A percentile compares a stretch with the other conserved stretches of the same genome.
Conservation (phyloP, 2,888 invertebrate genomes). For the Cryptus viduatorius region DNA sequence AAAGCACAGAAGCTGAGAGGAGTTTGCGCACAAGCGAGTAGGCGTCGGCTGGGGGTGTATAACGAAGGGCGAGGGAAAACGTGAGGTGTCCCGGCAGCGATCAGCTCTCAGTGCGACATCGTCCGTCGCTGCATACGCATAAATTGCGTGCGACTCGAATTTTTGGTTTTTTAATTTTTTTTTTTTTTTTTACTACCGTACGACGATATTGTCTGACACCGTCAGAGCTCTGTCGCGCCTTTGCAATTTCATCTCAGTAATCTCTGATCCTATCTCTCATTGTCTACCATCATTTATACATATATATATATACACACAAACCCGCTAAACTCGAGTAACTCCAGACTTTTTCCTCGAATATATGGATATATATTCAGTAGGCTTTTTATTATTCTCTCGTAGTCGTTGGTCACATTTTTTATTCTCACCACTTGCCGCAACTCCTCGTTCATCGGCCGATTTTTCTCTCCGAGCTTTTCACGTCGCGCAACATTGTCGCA, state of each 20-base stretch:
- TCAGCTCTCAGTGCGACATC: constrained; percentile 77
- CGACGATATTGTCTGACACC: constrained; percentile 14
- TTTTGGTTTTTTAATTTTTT: constrained; percentile 12
- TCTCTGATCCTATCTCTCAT: not conserved
- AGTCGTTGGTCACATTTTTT: constrained; percentile 63
- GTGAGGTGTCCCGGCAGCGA: constrained; percentile 58
- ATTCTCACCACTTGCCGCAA: constrained; percentile 42
- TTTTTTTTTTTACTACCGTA: constrained; percentile 8
- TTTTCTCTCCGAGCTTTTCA: constrained; percentile 57
- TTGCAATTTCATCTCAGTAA: constrained; percentile 14
- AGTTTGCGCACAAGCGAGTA: constrained; percentile 76
- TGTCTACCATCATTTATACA: constrained; percentile 22
- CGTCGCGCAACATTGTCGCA: constrained; percentile 65
- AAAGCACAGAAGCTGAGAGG: constrained; percentile 48
- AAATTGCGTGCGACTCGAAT: constrained; percentile 67
- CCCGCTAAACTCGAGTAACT: not conserved
- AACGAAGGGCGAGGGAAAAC: constrained; percentile 46
- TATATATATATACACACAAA: constrained; percentile 1
- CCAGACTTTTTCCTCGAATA: constrained; percentile 27
- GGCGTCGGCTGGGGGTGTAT: constrained; percentile 80
- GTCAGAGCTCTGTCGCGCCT: constrained; percentile 15
- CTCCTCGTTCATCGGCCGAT: constrained; percentile 46
- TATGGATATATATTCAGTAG: not conserved
- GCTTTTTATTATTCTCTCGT: constrained; percentile 58
- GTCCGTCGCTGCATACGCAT: constrained; percentile 77